phyloP scores from a whole-genome alignment of 2,113 vertebrate species.

The Pelobates fuscus region DNA sequence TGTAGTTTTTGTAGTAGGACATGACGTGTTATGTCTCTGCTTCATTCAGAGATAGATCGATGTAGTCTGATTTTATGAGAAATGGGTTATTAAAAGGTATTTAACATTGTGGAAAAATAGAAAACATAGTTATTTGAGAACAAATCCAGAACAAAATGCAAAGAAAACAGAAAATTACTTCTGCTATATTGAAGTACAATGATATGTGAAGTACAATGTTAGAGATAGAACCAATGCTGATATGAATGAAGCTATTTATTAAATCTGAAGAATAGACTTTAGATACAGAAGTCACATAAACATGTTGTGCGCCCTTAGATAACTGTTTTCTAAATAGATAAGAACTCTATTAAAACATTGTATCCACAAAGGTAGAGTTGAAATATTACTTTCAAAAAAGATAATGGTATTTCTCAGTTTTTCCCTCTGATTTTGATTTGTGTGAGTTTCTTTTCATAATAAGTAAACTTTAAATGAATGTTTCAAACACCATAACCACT shows the following conservation, averaged over 20 bases:
- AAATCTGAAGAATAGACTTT: neutral
- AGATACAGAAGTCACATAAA: neutral
- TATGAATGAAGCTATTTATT: neutral
- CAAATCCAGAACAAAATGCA: slow-evolving; percentile 14
- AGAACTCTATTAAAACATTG: neutral
- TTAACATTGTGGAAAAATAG: slow-evolving; percentile 6
- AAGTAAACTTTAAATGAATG: too few species aligned
- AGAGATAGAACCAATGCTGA: neutral
- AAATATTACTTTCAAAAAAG: neutral
- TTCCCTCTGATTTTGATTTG: too few species aligned
- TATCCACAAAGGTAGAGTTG: neutral
- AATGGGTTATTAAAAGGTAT: slow-evolving; percentile 1
- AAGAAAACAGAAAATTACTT: slow-evolving; percentile 13
- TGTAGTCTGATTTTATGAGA: neutral
- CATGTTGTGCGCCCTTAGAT: neutral
- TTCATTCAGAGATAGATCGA: neutral
- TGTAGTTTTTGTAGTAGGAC: neutral
- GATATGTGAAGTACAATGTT: slow-evolving; percentile 3
- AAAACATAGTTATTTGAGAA: slow-evolving; percentile 23
- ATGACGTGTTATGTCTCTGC: slow-evolving; percentile 5
- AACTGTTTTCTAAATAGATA: neutral
- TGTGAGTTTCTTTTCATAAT: too few species aligned
- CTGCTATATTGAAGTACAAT: neutral
- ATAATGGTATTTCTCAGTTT: too few species aligned
- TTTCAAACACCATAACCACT: too few species aligned